Evolutionary conservation across 2,888 invertebrate species (phyloP), one percentile per base, ranked within the genome.

Genomic region (Orthosia gracilis): DNA sequence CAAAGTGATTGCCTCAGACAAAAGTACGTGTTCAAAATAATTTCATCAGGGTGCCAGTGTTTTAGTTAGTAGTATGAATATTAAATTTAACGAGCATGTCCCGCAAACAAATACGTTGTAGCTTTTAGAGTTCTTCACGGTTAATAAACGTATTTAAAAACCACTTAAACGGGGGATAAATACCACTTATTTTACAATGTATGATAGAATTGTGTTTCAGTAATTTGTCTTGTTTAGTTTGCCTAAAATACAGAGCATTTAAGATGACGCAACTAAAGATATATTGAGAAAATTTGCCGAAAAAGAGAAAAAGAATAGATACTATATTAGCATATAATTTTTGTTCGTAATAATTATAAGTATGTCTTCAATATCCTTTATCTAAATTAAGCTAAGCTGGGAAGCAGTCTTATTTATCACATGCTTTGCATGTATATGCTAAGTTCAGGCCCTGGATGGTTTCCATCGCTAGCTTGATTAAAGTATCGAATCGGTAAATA

Each of bases 41-140:
- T 80, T 73, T 80, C 50, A 47, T 57, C 23, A 64, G 23, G 49
- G n/a, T 17, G 15, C 31, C 21, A 13, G 17, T 54, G 13, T 62
- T 62, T 57, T 57, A 55, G 54, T 55, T 62, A 49, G 57, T 52
- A 21, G 13, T 40, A 40, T 2, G 21, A 66, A 49, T 57, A 57
- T 80, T 40, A 74, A 40, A 62, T 52, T 65, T 65, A 49, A 73
- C 59, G 59, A 65, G 31, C 45, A 4, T 55, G n/a, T 55, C 40
- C 11, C 73, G 21, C 73, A 55, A 64, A 73, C 54, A 64, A 59
- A 79, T 52, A 71, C 7, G 62, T 76, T 57, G 71, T 62, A 71
- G 62, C n/a, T 71, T 76, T 78, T 62, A 78, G 45, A 76, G 57
- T 71, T 57, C 62, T 9, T 62, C 57, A 45, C n/a, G 17, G 57